Evolutionary conservation across 2,797 vertebrate species (phyloP).

Genomic region (Luscinia megarhynchos): DNA sequence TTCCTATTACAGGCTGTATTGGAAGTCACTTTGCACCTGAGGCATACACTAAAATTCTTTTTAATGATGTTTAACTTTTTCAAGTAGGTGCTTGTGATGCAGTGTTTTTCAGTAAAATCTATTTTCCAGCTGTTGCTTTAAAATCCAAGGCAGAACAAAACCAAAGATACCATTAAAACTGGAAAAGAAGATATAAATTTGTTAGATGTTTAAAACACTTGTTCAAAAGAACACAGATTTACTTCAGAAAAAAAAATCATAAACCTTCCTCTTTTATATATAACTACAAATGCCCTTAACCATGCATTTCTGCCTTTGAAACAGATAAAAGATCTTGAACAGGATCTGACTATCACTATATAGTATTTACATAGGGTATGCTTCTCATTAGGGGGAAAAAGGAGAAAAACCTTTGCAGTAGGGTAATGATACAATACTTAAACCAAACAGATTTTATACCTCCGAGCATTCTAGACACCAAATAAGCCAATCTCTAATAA

Average conservation of each 20-base stretch:
- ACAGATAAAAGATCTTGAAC: not conserved
- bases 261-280: not conserved
- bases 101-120: slow-evolving; percentile 45
- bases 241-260: not conserved
- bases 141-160: slow-evolving; percentile 32
- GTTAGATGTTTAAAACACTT: slow-evolving; percentile 10
- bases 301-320: not conserved
- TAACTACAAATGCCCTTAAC: not conserved
- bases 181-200: slow-evolving; percentile 28
- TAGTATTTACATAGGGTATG: not conserved
- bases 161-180: not conserved
- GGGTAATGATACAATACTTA: not conserved
- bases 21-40: slow-evolving; percentile 32
- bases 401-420: rapidly evolving
- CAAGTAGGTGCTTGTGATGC: not conserved
- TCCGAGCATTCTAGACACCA: not conserved
- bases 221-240: not conserved
- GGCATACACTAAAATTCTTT: slow-evolving; percentile 2
- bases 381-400: not conserved
- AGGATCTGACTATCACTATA: not conserved
- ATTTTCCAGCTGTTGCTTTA: slow-evolving; percentile 57
- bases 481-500: not conserved
- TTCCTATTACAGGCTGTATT: not conserved
- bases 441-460: not conserved
- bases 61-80: slow-evolving; percentile 45